Percentiles rank a stretch among this genome's conserved stretches.
Evolutionary conservation across 2,797 vertebrate species (phyloP).

Genomic region (Glossophaga mutica): DNA sequence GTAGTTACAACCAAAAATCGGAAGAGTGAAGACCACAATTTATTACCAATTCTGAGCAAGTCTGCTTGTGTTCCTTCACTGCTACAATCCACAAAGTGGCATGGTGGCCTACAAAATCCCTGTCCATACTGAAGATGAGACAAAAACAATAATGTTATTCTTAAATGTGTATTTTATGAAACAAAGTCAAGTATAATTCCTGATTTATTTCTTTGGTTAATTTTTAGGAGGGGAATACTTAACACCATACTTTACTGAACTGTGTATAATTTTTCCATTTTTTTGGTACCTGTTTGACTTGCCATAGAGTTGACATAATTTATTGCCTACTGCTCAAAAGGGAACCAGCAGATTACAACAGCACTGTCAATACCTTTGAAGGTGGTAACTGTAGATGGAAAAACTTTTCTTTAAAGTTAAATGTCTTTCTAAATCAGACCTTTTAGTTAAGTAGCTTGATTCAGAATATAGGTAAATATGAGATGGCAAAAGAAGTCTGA

Average conservation of each 20-base stretch:
- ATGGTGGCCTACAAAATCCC: conserved; percentile 89
- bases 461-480: neutral
- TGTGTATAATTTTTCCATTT: neutral
- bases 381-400: neutral
- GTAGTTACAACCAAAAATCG: neutral
- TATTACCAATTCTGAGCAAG: conserved; percentile 89
- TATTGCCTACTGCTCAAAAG: neutral
- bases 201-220: conserved; percentile 26
- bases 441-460: conserved; percentile 21
- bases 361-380: neutral
- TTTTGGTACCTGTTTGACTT: neutral
- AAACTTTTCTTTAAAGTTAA: neutral
- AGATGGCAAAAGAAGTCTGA: neutral
- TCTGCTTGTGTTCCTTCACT: conserved; percentile 94
- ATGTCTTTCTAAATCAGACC: neutral
- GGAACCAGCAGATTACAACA: neutral
- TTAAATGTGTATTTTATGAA: conserved; percentile 32
- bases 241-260: neutral
- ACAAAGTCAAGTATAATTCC: neutral
- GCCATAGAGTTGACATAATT: neutral
- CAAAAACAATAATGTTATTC: neutral
- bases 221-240: conserved; percentile 29
- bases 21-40: neutral
- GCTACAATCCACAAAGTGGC: conserved; percentile 95
- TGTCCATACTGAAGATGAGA: conserved; percentile 42